Evolutionary conservation across 1,140 invertebrate species (phyloP), one percentile per base, ranked within the genome.

Genomic region (Achroia grisella): DNA sequence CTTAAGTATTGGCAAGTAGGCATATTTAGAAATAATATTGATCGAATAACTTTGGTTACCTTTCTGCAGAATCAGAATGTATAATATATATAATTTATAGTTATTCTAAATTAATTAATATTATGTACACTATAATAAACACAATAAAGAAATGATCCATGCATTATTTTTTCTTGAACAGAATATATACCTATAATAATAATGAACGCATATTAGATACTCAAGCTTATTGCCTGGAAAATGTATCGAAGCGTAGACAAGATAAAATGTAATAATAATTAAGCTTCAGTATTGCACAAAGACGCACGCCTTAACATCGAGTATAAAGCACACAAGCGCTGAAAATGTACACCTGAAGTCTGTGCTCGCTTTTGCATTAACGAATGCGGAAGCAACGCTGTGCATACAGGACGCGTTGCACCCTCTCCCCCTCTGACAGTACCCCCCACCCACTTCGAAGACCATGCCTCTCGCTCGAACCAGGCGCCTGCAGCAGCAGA

Each of bases 281-380:
- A 79, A 71, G 62, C 62, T 50, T 62, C 48, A 78, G 67, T 63
- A 76, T 70, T 75, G 70, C 63, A 78, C 66, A 78, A 78, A 84
- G 77, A 78, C 66, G 77, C 65, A 70, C 65, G 71, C 70, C 77
- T 77, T 72, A 75, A 56, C 75, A 72, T 78, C 62, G 61, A 78
- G 72, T 77, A 72, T 72, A 83, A 79, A 80, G 72, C 70, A 80
- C 70, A 84, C 73, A 71, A 72, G 76, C 77, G 64, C 78, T 84
- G 80, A 84, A 84, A 84, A 82, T 84, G 78, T 80, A 81, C 79
- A 84, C 78, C 78, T 82, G 76, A 82, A 82, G 74, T 79, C 75
- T 78, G 67, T 67, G 65, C 75, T 64, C 75, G 78, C 76, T 79
- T 85, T 85, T 85, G 78, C 78, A 81, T 85, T 85, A 85, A 85